Conservation (phyloP, 2,888 invertebrate genomes). For the Sphecodes monilicornis region DNA sequence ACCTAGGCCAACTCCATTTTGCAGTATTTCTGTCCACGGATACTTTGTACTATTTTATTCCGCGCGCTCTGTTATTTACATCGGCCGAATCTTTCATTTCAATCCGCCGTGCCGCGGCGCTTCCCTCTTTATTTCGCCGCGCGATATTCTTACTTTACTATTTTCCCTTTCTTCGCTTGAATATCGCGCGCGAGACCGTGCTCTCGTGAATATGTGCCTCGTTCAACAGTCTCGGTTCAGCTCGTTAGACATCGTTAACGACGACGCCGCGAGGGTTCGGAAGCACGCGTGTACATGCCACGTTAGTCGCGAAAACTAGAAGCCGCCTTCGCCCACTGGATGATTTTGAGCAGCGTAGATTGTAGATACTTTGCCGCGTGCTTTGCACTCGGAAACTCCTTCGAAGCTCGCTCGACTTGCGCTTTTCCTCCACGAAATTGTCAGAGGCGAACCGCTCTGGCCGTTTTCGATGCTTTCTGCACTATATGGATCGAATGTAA, state of each 20-base stretch:
- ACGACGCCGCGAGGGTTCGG: constrained; percentile 31
- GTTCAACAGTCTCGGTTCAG: constrained; percentile 46
- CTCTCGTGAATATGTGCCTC: constrained; percentile 39
- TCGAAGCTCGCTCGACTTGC: neutral
- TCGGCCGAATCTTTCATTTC: neutral
- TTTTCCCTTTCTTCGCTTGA: neutral
- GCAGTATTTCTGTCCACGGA: neutral
- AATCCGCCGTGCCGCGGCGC: neutral
- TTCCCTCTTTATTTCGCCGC: neutral
- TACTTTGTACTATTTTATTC: neutral
- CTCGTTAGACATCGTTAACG: constrained; percentile 68
- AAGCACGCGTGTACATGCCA: constrained; percentile 33
- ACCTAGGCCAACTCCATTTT: neutral
- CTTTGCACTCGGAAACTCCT: neutral
- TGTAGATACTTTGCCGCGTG: neutral
- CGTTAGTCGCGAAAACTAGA: constrained; percentile 37
- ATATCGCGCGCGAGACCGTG: constrained; percentile 24
- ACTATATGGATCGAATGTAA: neutral
- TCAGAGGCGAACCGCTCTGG: neutral
- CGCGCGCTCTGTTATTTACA: neutral
- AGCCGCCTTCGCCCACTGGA: constrained; percentile 23
- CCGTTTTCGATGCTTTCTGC: neutral
- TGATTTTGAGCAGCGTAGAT: constrained; percentile 38
- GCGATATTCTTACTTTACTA: neutral
- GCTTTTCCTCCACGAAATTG: neutral